Conservation (phyloP, 1,140 invertebrate species). For the Phymorhynchus buccinoides region DNA sequence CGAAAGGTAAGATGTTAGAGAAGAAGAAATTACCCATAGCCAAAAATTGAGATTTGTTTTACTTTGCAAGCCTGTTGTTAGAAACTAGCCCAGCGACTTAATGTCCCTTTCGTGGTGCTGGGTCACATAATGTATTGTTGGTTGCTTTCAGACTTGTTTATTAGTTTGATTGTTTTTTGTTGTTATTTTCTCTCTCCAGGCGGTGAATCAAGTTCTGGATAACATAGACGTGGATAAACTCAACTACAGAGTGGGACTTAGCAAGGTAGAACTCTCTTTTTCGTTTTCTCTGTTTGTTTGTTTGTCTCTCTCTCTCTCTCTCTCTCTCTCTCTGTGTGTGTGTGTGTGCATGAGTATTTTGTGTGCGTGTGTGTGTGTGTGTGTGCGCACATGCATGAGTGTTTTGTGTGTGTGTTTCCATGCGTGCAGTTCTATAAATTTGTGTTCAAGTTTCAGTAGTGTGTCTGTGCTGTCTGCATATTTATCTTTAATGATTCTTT, state of each 20-base stretch:
- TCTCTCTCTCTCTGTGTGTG: background rate
- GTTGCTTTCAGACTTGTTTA: too few relatives aligned
- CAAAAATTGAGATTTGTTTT: too few relatives aligned
- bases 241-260: conserved; percentile 90
- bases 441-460: too few relatives aligned
- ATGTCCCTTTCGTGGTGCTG: too few relatives aligned
- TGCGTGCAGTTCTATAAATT: background rate
- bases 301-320: background rate
- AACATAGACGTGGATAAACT: conserved; percentile 89
- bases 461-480: background rate
- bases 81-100: too few relatives aligned
- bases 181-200: background rate
- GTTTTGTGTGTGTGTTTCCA: background rate
- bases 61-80: too few relatives aligned
- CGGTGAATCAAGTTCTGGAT: conserved; percentile 77
- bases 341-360: background rate
- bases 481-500: background rate
- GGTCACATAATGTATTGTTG: too few relatives aligned
- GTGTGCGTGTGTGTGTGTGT: background rate
- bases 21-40: too few relatives aligned
- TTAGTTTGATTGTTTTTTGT: too few relatives aligned
- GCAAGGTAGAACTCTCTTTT: conserved; percentile 83
- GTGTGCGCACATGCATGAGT: background rate
- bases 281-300: background rate
- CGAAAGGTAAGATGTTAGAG: too few relatives aligned